Conservation (phyloP, 1,140 invertebrate genomes). For the Triops cancriformis region DNA sequence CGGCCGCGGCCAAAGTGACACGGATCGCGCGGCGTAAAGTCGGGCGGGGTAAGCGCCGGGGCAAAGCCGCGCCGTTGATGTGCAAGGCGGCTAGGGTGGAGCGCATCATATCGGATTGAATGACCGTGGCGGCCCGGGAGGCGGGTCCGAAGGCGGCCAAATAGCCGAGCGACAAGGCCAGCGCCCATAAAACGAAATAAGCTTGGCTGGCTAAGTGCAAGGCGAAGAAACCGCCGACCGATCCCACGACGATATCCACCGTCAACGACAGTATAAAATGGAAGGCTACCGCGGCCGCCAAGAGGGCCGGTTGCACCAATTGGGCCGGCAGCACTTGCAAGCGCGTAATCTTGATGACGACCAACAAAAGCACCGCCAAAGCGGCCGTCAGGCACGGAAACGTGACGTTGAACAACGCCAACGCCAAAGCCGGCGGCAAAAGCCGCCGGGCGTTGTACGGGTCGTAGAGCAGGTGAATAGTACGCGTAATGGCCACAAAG, state of each 20-base stretch:
- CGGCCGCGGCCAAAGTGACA: constrained; percentile 71
- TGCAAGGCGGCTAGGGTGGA: constrained; percentile 38
- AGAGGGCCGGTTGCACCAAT: constrained; percentile 56
- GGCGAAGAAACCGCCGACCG: constrained; percentile 45
- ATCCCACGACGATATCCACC: constrained; percentile 59
- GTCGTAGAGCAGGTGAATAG: constrained; percentile 79
- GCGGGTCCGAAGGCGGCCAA: constrained; percentile 63
- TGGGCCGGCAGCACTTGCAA: constrained; percentile 40
- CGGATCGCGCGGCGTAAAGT: constrained; percentile 66
- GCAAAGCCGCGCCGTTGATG: constrained; percentile 33
- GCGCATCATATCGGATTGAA: constrained; percentile 39
- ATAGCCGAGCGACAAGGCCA: constrained; percentile 70
- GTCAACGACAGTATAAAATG: constrained; percentile 67
- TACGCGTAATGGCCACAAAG: constrained; percentile 65
- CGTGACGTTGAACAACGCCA: constrained; percentile 70
- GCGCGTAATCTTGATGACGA: constrained; percentile 60
- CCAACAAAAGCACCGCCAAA: constrained; percentile 74
- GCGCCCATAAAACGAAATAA: constrained; percentile 60
- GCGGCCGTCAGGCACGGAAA: constrained; percentile 73
- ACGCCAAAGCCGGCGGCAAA: constrained; percentile 65
- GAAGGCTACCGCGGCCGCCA: constrained; percentile 62
- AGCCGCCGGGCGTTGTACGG: constrained; percentile 73
- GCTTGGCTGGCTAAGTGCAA: constrained; percentile 39
- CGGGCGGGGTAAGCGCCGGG: constrained; percentile 35
- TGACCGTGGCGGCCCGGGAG: constrained; percentile 39